Evolutionary conservation across 2,888 invertebrate species (phyloP).

Genomic region (Drosophila eohydei): DNA sequence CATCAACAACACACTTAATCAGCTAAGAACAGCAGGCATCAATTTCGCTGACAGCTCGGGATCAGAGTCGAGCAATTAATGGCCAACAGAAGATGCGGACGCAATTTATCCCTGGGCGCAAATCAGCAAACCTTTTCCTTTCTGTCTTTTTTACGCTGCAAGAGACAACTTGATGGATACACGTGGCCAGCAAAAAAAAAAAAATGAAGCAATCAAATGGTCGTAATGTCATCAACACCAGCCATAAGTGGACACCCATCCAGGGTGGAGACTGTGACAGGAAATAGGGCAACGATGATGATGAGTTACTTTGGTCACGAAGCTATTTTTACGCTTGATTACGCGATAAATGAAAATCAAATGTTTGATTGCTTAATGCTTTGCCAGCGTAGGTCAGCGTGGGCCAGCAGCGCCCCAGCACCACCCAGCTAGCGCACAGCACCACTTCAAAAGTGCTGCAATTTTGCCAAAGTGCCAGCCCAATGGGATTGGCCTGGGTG

Average conservation of each 20-base stretch:
- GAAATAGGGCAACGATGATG: slow-evolving; percentile 61
- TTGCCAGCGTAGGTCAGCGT: slow-evolving; percentile 22
- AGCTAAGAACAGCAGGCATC: slow-evolving; percentile 27
- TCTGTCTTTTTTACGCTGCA: background rate
- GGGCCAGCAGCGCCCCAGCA: slow-evolving; percentile 28
- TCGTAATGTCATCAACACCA: slow-evolving; percentile 77
- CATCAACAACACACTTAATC: slow-evolving; percentile 30
- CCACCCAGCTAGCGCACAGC: slow-evolving; percentile 23
- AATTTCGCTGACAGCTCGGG: slow-evolving; percentile 23
- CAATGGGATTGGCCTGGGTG: slow-evolving; percentile 20
- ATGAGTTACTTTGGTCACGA: slow-evolving; percentile 81
- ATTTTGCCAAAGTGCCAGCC: slow-evolving; percentile 64
- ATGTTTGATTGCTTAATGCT: slow-evolving; percentile 80
- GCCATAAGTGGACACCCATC: slow-evolving; percentile 53
- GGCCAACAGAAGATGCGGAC: slow-evolving; percentile 33
- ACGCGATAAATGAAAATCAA: slow-evolving; percentile 81
- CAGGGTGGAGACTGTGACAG: slow-evolving; percentile 26
- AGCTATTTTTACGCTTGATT: slow-evolving; percentile 80
- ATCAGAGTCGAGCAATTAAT: slow-evolving; percentile 47
- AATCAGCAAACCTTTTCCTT: slow-evolving; percentile 29
- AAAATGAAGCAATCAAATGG: slow-evolving; percentile 72
- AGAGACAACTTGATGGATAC: slow-evolving; percentile 55
- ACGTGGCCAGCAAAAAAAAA: slow-evolving; percentile 60
- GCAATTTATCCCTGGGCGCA: slow-evolving; percentile 23
- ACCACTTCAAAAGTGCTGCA: slow-evolving; percentile 65